A percentile compares a stretch with the other conserved stretches of the same genome.
phyloP scores from a whole-genome alignment of 1,140 invertebrate genomes.

The Nomia melanderi region DNA sequence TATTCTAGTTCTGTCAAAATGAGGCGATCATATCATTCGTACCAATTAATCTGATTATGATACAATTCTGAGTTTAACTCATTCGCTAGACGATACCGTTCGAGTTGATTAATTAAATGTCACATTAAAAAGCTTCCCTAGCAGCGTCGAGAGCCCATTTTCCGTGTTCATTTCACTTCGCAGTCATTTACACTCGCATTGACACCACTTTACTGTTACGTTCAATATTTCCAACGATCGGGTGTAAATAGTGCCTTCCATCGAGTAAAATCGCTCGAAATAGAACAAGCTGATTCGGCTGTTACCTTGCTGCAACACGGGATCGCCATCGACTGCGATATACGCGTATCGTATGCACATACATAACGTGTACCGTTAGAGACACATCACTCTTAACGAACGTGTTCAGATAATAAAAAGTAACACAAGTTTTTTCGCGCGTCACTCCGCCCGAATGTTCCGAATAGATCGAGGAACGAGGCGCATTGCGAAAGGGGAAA shows the following conservation, averaged over 20 bases:
- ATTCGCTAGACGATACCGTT: too few species aligned
- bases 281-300: not conserved
- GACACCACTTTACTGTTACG: not conserved
- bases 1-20: too few species aligned
- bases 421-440: not conserved
- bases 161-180: not conserved
- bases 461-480: constrained; percentile 20
- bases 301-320: not conserved
- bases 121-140: too few species aligned
- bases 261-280: not conserved
- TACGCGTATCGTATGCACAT: not conserved
- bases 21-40: too few species aligned
- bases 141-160: not conserved
- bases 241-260: not conserved
- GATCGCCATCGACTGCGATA: not conserved
- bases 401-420: not conserved
- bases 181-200: not conserved
- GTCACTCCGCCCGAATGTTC: not conserved
- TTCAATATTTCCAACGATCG: not conserved
- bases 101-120: too few species aligned
- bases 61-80: too few species aligned
- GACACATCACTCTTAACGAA: not conserved
- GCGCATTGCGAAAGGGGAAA: too few species aligned
- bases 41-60: too few species aligned
- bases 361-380: too few species aligned